Base-by-base conservation (phyloP, 2,888 invertebrate genomes). In the Nudaria mundana region DNA sequence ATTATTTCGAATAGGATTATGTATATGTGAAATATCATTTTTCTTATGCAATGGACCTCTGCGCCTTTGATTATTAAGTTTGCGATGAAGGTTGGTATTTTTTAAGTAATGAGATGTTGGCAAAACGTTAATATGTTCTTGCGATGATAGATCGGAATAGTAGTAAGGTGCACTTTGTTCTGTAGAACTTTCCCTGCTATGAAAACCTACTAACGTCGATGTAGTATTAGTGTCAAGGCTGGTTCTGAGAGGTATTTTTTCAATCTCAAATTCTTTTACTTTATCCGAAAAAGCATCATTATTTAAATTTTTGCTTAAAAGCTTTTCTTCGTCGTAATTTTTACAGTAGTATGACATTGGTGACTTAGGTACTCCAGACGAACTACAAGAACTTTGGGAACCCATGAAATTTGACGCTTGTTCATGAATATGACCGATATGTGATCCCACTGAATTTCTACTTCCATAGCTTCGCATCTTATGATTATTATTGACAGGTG, bases 141-240 rank as follows among this genome's bases (percentile, higher is more conserved):
- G 89, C 2, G 89, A 82, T 56, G 87, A 92, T 33, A 92, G 86
- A 74, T 97, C 96, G 0, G 96, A 95, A 71, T 96, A 96, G 66
- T 96, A 96, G 66, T 96, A 96, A 0, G 96, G 96, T 20, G 95
- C 95, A 38, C 93, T 91, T 47, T 93, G 92, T 51, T 92, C 92
- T 11, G 89, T 88, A 49, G 92, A 92, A 62, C 91, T 92, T 61
- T 91, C 91, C 42, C 92, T 88, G 57, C 91, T 91, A 52, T 92
- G 92, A 53, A 90, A 82, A 2, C 90, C 89, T 13, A 88, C 88
- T 13, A 81, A 76, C 13, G 76, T 72, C 24, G 81, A 80, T 23
- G 81, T 79, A 43, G 72, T 66, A 56, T 80, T 78, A 31, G 74
- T 69, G 30, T 84, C 80, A 44, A 57, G 71, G 20, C 67, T 72